These are phyloP conservation scores for Nesospiza acunhae DNA, from an alignment of 2,113 vertebrate genomes.

Conservation along the genomic window DNA sequence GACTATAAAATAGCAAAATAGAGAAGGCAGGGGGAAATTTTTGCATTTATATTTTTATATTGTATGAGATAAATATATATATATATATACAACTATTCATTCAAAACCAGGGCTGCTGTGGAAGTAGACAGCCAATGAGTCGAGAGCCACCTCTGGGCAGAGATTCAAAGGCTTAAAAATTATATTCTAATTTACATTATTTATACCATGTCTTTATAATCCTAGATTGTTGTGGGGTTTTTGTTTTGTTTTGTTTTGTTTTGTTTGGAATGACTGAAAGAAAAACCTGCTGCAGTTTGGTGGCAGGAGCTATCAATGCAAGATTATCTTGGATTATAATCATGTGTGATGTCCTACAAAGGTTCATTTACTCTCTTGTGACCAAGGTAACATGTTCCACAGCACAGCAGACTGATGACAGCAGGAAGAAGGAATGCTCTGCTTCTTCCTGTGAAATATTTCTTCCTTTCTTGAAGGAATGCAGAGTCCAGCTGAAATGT, in stretches of 20 bases:
- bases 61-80: constrained; percentile 60
- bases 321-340: constrained; percentile 60
- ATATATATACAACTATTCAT: constrained; percentile 55
- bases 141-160: constrained; percentile 44
- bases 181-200: constrained; percentile 74
- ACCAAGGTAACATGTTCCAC: constrained; percentile 52
- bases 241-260: constrained; percentile 53
- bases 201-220: constrained; percentile 80
- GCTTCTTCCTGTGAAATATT: constrained; percentile 9
- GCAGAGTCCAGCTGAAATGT: constrained; percentile 37
- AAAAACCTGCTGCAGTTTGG: constrained; percentile 56
- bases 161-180: constrained; percentile 73
- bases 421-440: constrained; percentile 1
- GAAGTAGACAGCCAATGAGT: constrained; percentile 70
- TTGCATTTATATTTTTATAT: constrained; percentile 69
- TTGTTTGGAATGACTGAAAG: constrained; percentile 63
- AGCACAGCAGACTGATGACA: constrained; percentile 43
- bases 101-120: constrained; percentile 71
- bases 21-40: constrained; percentile 42
- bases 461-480: constrained; percentile 58
- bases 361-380: constrained; percentile 53
- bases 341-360: constrained; percentile 36
- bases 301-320: constrained; percentile 69
- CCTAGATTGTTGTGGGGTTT: constrained; percentile 54
- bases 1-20: constrained; percentile 48